Base-by-base conservation (phyloP, 2,888 invertebrate genomes). In the Dastarcus helophoroides region DNA sequence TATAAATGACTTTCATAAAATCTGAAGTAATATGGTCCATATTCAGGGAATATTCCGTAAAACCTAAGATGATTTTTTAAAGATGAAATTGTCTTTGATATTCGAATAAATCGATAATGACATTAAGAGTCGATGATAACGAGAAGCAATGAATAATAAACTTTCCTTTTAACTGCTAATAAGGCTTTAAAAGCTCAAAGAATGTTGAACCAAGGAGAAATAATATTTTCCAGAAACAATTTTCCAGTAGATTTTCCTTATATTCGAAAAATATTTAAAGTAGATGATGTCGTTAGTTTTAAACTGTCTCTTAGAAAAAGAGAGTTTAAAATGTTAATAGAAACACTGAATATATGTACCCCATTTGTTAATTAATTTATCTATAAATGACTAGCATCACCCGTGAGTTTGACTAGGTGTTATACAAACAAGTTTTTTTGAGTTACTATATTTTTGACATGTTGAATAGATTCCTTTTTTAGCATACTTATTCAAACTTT, bases 191-290 rank as follows among this genome's bases (percentile, higher is more conserved):
- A 40, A 38, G 31, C 37, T 35, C 33, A 39, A 35, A 37, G 37
- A 39, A 39, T 37, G 37, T 35, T 29, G 36, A 30, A 33, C 26
- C 23, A 26, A 32, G 21, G 25, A 24, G 24, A 37, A 40, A 40
- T 38, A 41, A 36, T 38, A 36, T 35, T 41, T 39, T 35, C 38
- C 23, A 32, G 35, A 38, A 43, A 41, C 41, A 40, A 43, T 44
- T 44, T 44, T 44, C 44, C 44, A 43, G 33, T 43, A 44, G 42
- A 43, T 46, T 42, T 44, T 46, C 40, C 35, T 36, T 35, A 41
- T 43, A 44, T 40, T 42, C 38, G 35, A 38, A 42, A 37, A 40
- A 32, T 40, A 38, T 42, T 38, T 44, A 43, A 38, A 39, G 39
- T 32, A 38, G 36, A 41, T 38, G 42, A 41, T 36, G 39, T 40